phyloP scores from a whole-genome alignment of 2,797 vertebrate species.

The Cyclura pinguis region DNA sequence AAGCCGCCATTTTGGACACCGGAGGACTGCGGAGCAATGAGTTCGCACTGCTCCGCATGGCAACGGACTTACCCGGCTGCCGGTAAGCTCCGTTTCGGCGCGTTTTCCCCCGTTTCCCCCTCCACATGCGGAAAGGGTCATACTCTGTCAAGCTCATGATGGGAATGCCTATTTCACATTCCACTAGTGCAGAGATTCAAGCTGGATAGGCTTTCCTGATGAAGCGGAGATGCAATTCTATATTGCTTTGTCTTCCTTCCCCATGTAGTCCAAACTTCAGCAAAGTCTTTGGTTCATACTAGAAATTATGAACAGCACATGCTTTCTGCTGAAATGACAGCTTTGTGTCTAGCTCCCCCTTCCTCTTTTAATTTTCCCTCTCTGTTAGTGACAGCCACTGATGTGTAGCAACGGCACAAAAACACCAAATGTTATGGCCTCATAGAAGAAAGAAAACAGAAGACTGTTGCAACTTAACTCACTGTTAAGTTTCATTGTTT shows the following conservation, averaged over 20 bases:
- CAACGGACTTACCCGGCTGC: too few relatives aligned
- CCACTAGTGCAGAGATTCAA: conserved; percentile 34
- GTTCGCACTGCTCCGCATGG: too few relatives aligned
- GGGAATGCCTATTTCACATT: conserved; percentile 49
- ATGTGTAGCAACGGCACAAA: neutral
- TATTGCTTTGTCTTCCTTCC: neutral
- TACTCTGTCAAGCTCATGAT: conserved; percentile 33
- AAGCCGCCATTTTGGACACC: too few relatives aligned
- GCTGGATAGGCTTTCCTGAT: conserved; percentile 27
- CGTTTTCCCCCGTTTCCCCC: too few relatives aligned
- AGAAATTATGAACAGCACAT: neutral
- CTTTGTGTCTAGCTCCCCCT: neutral
- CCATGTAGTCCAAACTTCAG: neutral
- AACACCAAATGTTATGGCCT: neutral
- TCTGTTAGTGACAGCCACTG: neutral
- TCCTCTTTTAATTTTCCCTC: neutral
- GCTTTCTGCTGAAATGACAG: neutral
- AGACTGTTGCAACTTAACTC: too few relatives aligned
- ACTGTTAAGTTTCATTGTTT: too few relatives aligned
- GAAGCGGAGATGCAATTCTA: neutral
- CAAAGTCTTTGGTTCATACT: neutral
- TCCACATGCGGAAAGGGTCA: too few relatives aligned
- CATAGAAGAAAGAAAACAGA: too few relatives aligned
- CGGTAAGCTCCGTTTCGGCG: too few relatives aligned
- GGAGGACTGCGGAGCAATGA: too few relatives aligned